A percentile compares a stretch with the other conserved stretches of the same genome.
These are phyloP conservation scores for Boulengeromyrus knoepffleri DNA, from an alignment of 2,113 vertebrate genomes.

Conservation along the genomic window DNA sequence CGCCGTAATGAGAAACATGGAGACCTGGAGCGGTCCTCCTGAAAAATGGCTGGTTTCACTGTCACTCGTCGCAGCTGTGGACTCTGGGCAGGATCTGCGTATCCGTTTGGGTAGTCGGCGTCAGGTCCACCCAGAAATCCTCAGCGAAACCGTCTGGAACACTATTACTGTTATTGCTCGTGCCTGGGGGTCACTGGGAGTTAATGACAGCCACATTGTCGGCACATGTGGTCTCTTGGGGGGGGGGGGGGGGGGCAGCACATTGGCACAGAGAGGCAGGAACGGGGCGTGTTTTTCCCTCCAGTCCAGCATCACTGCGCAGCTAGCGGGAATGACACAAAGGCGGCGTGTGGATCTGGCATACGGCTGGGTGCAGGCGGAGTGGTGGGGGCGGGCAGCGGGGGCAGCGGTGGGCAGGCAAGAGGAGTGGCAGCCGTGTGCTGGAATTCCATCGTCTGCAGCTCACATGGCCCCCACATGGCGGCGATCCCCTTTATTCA, in stretches of 20 bases:
- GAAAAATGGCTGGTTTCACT: background rate
- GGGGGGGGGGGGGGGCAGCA: background rate
- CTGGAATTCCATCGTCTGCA: slow-evolving; percentile 68
- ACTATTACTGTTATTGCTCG: slow-evolving; percentile 31
- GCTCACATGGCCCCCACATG: slow-evolving; percentile 52
- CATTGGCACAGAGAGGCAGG: background rate
- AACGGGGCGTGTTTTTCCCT: background rate
- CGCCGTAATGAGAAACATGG: background rate
- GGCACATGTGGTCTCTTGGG: slow-evolving; percentile 34
- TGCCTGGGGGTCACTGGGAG: slow-evolving; percentile 33
- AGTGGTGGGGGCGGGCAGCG: background rate
- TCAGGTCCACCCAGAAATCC: slow-evolving; percentile 23
- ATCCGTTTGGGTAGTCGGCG: slow-evolving; percentile 5
- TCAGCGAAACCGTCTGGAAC: slow-evolving; percentile 27
- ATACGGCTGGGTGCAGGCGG: slow-evolving; percentile 17
- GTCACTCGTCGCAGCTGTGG: background rate
- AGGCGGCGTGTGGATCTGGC: slow-evolving; percentile 36
- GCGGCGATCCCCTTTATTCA: slow-evolving; percentile 58
- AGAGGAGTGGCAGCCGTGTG: slow-evolving; percentile 53
- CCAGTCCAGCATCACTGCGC: background rate
- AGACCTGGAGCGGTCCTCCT: background rate
- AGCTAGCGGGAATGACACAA: background rate
- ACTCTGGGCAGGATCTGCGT: background rate
- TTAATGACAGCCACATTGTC: slow-evolving; percentile 25
- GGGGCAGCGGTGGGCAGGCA: background rate